Evolutionary conservation across 2,888 invertebrate species (phyloP).

Genomic region (Boloria selene): DNA sequence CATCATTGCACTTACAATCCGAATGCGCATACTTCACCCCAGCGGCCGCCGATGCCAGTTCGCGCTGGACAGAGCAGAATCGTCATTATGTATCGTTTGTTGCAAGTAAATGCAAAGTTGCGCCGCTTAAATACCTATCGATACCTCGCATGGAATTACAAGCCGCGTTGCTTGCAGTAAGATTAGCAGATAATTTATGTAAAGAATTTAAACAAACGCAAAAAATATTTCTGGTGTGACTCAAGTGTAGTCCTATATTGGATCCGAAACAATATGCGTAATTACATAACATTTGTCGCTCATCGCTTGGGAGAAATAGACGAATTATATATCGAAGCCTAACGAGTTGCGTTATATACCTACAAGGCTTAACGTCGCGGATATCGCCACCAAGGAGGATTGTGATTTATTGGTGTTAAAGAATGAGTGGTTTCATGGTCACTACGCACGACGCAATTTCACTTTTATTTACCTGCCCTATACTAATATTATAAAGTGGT

Average conservation of each 20-base stretch:
- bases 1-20: too few species aligned
- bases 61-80: constrained; percentile 30
- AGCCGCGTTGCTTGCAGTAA: constrained; percentile 35
- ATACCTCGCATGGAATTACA: constrained; percentile 37
- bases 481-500: too few species aligned
- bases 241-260: constrained; percentile 39
- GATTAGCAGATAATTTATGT: constrained; percentile 21
- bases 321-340: constrained; percentile 26
- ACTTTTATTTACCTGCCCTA: too few species aligned
- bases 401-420: neutral
- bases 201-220: too few species aligned
- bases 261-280: constrained; percentile 17
- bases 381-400: constrained; percentile 18
- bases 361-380: constrained; percentile 15
- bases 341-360: constrained; percentile 23
- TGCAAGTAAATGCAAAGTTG: constrained; percentile 31
- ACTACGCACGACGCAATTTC: too few species aligned
- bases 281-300: constrained; percentile 34
- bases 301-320: constrained; percentile 36
- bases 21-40: too few species aligned
- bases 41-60: too few species aligned
- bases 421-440: neutral
- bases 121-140: constrained; percentile 29
- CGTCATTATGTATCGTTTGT: constrained; percentile 20
- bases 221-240: constrained; percentile 39